Evolutionary conservation across 2,113 vertebrate genomes (phyloP).

Genomic region (Mionectes macconnelli): DNA sequence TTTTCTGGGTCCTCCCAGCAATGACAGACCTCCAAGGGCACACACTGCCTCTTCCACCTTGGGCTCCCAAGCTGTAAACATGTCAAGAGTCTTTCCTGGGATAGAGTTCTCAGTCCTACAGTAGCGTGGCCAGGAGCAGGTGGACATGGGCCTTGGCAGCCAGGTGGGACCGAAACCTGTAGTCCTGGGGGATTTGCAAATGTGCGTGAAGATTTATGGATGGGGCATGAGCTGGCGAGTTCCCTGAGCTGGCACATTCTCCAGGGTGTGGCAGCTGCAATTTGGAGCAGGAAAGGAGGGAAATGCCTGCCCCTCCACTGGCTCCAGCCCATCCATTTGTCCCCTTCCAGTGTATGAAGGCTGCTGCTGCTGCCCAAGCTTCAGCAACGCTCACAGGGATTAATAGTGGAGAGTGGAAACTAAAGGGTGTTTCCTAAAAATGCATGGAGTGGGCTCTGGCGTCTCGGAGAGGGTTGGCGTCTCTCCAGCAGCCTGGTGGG

Average conservation of each 20-base stretch:
- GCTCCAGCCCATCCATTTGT: neutral
- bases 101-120: fast-evolving
- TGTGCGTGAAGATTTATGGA: neutral
- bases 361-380: neutral
- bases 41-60: neutral
- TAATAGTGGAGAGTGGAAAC: neutral
- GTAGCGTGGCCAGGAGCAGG: fast-evolving
- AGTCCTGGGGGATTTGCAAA: no score
- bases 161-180: neutral
- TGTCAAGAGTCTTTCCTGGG: neutral
- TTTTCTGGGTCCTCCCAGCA: neutral
- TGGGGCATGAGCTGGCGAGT: fast-evolving
- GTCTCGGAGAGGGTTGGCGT: neutral
- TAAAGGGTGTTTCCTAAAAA: neutral
- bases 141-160: neutral
- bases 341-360: neutral
- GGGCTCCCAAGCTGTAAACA: neutral
- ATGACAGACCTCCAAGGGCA: neutral
- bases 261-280: neutral
- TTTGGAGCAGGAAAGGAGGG: neutral
- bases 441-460: neutral
- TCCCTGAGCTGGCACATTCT: neutral
- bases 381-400: neutral
- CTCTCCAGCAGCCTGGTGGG: neutral
- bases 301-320: fast-evolving